A percentile compares a stretch with the other conserved stretches of the same genome.
Conservation (phyloP, 2,797 vertebrate genomes). For the Zenarchopterus dispar region DNA sequence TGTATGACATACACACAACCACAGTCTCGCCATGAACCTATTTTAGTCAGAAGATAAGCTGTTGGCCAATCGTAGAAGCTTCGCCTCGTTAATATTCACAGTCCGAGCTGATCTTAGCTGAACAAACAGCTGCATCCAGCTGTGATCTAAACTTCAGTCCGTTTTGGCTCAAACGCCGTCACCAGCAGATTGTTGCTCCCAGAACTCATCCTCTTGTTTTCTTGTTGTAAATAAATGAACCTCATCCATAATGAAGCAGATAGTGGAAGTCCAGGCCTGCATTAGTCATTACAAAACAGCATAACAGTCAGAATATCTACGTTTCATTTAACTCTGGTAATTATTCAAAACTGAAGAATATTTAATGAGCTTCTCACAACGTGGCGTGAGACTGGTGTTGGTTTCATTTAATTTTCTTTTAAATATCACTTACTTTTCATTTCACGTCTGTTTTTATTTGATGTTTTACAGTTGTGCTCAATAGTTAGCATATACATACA, state of each 20-base stretch:
- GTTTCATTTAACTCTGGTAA: slow-evolving; percentile 27
- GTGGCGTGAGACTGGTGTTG: slow-evolving; percentile 11
- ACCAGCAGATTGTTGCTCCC: slow-evolving; percentile 42
- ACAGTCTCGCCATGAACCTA: not conserved
- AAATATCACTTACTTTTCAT: slow-evolving; percentile 9
- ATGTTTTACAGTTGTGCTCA: too few relatives aligned
- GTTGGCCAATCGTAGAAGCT: slow-evolving; percentile 58
- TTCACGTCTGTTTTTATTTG: not conserved
- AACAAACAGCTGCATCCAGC: slow-evolving; percentile 70
- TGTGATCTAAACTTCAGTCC: slow-evolving; percentile 57
- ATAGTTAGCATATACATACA: too few relatives aligned
- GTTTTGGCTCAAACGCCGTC: slow-evolving; percentile 56
- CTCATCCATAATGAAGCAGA: slow-evolving; percentile 47
- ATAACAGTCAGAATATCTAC: slow-evolving; percentile 54
- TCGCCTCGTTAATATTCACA: slow-evolving; percentile 72
- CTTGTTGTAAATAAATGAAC: slow-evolving; percentile 66
- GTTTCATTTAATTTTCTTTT: slow-evolving; percentile 4
- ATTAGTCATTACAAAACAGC: slow-evolving; percentile 65
- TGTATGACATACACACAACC: not conserved
- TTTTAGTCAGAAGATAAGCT: slow-evolving; percentile 34
- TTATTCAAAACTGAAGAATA: slow-evolving; percentile 57
- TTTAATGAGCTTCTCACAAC: slow-evolving; percentile 35
- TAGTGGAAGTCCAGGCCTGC: slow-evolving; percentile 45
- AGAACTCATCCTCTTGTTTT: slow-evolving; percentile 62
- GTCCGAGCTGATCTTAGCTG: slow-evolving; percentile 41